Conservation (phyloP, 2,113 vertebrate species). For the Erinaceus europaeus region DNA sequence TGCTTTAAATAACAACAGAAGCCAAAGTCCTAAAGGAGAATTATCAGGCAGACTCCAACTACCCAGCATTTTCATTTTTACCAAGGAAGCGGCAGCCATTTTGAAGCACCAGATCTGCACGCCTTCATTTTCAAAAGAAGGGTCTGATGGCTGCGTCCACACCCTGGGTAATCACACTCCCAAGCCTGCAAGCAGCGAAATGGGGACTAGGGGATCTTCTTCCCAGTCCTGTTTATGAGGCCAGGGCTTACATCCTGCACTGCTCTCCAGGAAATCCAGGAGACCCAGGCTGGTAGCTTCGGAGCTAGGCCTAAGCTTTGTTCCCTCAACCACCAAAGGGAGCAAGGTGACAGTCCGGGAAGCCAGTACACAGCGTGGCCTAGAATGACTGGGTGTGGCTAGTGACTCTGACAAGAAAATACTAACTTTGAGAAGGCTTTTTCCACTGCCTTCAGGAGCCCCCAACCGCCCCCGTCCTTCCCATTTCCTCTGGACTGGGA, state of each 20-base stretch:
- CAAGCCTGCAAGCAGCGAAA: background rate
- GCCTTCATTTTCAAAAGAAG: background rate
- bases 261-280: background rate
- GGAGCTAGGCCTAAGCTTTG: background rate
- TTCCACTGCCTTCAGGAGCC: background rate
- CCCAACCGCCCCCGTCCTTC: background rate
- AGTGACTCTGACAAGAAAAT: background rate
- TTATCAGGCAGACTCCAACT: background rate
- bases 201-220: background rate
- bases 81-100: constrained; percentile 46
- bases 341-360: background rate
- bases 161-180: background rate
- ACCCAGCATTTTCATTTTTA: background rate
- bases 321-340: background rate
- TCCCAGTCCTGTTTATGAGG: background rate
- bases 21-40: background rate
- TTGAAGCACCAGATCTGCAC: constrained; percentile 9
- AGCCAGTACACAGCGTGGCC: background rate
- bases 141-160: background rate
- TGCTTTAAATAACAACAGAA: constrained; percentile 54
- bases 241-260: background rate
- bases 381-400: background rate
- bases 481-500: background rate
- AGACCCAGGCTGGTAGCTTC: background rate
- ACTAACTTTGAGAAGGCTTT: background rate